Evolutionary conservation across 1,140 invertebrate species (phyloP).

Genomic region (Schlechtendalia chinensis): DNA sequence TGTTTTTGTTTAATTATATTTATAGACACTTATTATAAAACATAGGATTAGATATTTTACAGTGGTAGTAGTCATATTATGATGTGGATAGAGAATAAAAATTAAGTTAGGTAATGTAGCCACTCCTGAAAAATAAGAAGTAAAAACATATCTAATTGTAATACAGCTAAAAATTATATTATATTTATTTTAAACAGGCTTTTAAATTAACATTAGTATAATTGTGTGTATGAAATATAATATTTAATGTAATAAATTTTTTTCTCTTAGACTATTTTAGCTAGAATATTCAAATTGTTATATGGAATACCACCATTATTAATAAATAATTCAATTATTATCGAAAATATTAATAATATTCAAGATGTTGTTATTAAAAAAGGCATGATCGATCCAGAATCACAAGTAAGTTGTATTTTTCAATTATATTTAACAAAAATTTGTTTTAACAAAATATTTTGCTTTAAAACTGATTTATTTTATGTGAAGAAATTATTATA

Average conservation of each 20-base stretch:
- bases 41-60: neutral
- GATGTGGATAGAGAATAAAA: too few species aligned
- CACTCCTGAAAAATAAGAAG: neutral
- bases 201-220: neutral
- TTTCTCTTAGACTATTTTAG: neutral
- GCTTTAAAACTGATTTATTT: slow-evolving; percentile 52
- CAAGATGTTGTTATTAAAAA: slow-evolving; percentile 73
- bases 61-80: too few species aligned
- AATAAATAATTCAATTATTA: slow-evolving; percentile 72
- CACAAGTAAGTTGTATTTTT: slow-evolving; percentile 56
- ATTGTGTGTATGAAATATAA: too few species aligned
- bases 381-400: slow-evolving; percentile 65
- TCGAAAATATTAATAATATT: slow-evolving; percentile 74
- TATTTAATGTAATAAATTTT: neutral
- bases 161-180: neutral
- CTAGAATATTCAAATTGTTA: neutral
- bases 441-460: neutral
- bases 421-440: neutral
- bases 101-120: too few species aligned
- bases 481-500: slow-evolving; percentile 72
- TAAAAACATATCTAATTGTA: neutral
- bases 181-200: neutral
- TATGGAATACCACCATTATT: slow-evolving; percentile 76
- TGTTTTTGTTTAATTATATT: neutral
- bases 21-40: neutral